These are phyloP conservation scores for Bradynema listronoti DNA, from an alignment of 1,140 invertebrate species.

Conservation along the genomic window DNA sequence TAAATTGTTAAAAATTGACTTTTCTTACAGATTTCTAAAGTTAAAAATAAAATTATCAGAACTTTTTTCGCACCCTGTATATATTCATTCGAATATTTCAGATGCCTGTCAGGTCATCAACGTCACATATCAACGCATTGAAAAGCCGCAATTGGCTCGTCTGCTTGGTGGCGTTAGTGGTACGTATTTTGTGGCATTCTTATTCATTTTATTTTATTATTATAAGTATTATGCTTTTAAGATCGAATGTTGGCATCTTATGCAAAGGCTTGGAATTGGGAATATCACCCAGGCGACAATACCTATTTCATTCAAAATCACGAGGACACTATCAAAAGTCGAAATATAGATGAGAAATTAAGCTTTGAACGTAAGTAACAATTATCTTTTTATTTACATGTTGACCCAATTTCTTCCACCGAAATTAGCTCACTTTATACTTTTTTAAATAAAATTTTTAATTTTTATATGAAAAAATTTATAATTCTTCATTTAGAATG, in stretches of 20 bases:
- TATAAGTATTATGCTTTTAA: no score
- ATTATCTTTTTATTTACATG: no score
- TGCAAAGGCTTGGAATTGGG: conserved; percentile 40
- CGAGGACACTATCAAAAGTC: conserved; percentile 45
- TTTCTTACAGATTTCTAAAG: no score
- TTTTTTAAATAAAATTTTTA: no score
- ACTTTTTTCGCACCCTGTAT: no score
- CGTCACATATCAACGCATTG: conserved; percentile 90
- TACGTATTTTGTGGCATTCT: conserved; percentile 9
- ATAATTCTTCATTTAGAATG: no score
- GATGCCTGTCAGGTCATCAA: conserved; percentile 91
- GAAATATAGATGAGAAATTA: conserved; percentile 45
- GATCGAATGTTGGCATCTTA: conserved; percentile 26
- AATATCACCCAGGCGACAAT: conserved; percentile 19
- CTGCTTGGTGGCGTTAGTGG: conserved; percentile 72
- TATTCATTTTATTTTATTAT: neutral
- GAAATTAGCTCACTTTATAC: no score
- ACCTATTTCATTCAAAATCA: conserved; percentile 45
- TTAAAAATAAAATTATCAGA: no score
- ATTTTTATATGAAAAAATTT: no score
- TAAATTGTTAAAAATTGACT: no score
- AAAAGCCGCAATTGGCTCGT: conserved; percentile 71
- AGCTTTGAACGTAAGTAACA: conserved; percentile 44
- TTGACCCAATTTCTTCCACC: no score
- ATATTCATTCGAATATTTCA: no score